Conservation (phyloP, 2,113 vertebrate genomes). For the Acanthochromis polyacanthus region DNA sequence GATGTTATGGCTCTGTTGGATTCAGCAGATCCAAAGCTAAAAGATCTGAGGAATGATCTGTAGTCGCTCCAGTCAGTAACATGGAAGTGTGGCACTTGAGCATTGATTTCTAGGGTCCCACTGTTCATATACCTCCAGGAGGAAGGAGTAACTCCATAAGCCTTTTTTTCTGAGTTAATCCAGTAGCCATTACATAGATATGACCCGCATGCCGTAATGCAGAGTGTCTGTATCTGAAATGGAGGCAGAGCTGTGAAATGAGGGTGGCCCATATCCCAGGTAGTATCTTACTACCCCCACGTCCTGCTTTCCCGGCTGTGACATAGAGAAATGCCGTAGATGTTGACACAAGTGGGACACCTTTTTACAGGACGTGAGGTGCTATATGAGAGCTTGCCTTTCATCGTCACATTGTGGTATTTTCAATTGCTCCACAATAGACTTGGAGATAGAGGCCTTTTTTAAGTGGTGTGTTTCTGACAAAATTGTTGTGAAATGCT, state of each 20-base stretch:
- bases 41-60: slow-evolving; percentile 32
- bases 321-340: slow-evolving; percentile 32
- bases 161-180: slow-evolving; percentile 42
- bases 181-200: slow-evolving; percentile 41
- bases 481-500: slow-evolving; percentile 12
- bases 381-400: slow-evolving; percentile 45
- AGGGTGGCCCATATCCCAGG: slow-evolving; percentile 37
- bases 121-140: slow-evolving; percentile 43
- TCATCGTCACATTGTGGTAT: slow-evolving; percentile 26
- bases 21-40: slow-evolving; percentile 37
- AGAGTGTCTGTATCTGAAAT: slow-evolving; percentile 43
- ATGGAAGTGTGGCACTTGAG: slow-evolving; percentile 32
- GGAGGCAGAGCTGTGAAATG: slow-evolving; percentile 42
- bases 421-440: slow-evolving; percentile 9
- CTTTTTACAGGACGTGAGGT: slow-evolving; percentile 27
- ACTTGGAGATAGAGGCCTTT: slow-evolving; percentile 43
- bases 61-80: slow-evolving; percentile 17
- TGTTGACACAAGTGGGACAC: slow-evolving; percentile 42
- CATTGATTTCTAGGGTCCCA: slow-evolving; percentile 32
- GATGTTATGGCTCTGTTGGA: slow-evolving; percentile 51
- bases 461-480: slow-evolving; percentile 10
- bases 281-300: slow-evolving; percentile 27
- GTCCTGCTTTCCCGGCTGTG: slow-evolving; percentile 40
- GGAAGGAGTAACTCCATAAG: slow-evolving; percentile 35
- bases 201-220: slow-evolving; percentile 27